A percentile compares a stretch with the other conserved stretches of the same genome.
phyloP scores from a whole-genome alignment of 1,140 invertebrate species.

The Gryllus bimaculatus region DNA sequence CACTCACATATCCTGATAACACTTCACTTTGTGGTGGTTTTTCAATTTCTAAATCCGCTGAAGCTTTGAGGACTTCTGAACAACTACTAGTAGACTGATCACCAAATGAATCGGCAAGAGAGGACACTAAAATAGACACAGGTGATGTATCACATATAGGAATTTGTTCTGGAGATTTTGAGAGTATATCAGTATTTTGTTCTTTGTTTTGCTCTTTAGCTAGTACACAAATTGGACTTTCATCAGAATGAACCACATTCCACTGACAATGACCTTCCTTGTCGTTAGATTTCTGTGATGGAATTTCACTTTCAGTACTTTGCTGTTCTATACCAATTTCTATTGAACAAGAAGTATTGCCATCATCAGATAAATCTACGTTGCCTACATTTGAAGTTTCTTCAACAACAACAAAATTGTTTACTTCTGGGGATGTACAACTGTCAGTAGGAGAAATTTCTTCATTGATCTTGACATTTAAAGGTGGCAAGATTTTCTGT shows the following conservation, averaged over 20 bases:
- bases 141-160: not conserved
- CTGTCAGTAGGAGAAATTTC: not conserved
- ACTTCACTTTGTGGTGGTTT: not conserved
- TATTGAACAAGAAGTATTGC: not conserved
- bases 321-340: not conserved
- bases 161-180: not conserved
- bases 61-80: not conserved
- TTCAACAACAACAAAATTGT: not conserved
- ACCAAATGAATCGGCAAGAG: not conserved
- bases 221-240: not conserved
- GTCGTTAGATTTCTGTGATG: not conserved
- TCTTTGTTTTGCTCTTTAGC: not conserved
- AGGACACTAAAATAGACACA: not conserved
- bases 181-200: not conserved
- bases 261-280: not conserved
- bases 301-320: not conserved
- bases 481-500: not conserved
- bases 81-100: not conserved
- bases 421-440: not conserved
- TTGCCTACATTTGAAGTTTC: not conserved
- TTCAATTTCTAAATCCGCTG: not conserved
- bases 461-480: not conserved
- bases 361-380: not conserved
- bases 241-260: not conserved
- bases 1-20: not conserved